Evolutionary conservation across 1,140 invertebrate species (phyloP), one percentile per base, ranked within the genome.

Genomic region (Diploscapter pachys): DNA sequence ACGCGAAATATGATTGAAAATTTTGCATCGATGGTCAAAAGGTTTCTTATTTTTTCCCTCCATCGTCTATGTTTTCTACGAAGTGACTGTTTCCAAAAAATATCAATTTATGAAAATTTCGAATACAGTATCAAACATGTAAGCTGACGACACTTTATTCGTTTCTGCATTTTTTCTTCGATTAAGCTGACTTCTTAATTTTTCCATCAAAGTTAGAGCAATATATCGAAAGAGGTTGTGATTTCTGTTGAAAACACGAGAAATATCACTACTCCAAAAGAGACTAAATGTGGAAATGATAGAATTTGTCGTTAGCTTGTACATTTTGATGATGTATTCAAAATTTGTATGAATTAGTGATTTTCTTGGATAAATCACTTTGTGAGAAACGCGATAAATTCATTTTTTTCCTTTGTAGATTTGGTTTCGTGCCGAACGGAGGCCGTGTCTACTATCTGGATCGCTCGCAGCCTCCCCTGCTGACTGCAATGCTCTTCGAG

Each of bases 341-440:
- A 31, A 31, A 31, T 31, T 31, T 31, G 31, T 31, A 31, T 31
- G 31, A 31, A 31, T 1, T 31, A 31, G 31, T 31, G 31, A 59
- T 59, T 59, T 59, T 59, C 13, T 11, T 59, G 11, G 57, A 11
- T 59, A 31, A 11, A 13, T 59, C 11, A 59, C 72, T 79, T 65
- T 53, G 71, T n/a, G 56, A 73, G 2, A 80, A 80, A 62, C 59
- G 66, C 11, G 31, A 31, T 31, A 31, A 31, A 31, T 31, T 31
- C 31, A 51, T 56, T 63, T 13, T n/a, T 53, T 78, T 72, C 31
- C 31, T 31, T 31, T 84, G 81, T 71, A 84, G 82, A 2, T 71
- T 74, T 63, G 93, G 93, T 0, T 91, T 92, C 82, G 92, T 96
- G 75, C 93, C 93, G 0, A 96, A 96, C 81, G 94, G 93, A 2